These are phyloP conservation scores for Thecophora atra DNA, from an alignment of 2,888 invertebrate species.

Conservation along the genomic window DNA sequence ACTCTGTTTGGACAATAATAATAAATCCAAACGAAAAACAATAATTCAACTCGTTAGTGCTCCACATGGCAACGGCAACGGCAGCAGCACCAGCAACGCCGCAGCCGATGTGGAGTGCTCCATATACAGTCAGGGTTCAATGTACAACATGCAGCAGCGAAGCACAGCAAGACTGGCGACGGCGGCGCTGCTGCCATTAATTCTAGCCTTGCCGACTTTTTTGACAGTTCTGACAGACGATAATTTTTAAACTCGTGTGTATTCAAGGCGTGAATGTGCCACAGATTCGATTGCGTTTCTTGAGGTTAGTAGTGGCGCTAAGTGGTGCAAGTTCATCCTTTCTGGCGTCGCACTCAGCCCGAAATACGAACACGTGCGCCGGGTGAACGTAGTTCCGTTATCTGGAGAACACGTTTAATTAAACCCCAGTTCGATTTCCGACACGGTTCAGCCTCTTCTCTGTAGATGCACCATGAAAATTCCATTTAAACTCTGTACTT, in stretches of 20 bases:
- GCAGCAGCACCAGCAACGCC: not conserved
- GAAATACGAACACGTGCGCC: too few relatives aligned
- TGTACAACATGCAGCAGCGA: conserved; percentile 18
- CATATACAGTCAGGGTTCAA: conserved; percentile 33
- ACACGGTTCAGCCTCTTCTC: too few relatives aligned
- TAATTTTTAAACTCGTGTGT: conserved; percentile 67
- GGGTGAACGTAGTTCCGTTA: too few relatives aligned
- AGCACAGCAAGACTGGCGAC: conserved; percentile 35
- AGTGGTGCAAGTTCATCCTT: conserved; percentile 3
- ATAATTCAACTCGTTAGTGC: conserved; percentile 18
- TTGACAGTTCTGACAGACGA: conserved; percentile 68
- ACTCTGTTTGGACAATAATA: conserved; percentile 43
- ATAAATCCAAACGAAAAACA: conserved; percentile 47
- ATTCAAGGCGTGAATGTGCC: conserved; percentile 50
- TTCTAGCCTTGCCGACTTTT: conserved; percentile 66
- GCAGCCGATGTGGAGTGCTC: conserved; percentile 18
- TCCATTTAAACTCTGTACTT: too few relatives aligned
- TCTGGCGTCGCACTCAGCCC: too few relatives aligned
- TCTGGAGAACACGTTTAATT: too few relatives aligned
- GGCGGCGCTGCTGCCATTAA: conserved; percentile 59
- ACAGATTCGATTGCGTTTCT: conserved; percentile 7
- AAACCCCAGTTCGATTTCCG: too few relatives aligned
- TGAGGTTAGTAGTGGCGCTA: not conserved
- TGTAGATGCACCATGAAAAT: too few relatives aligned
- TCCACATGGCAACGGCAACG: conserved; percentile 23